Percentiles rank a stretch among this genome's conserved stretches.
phyloP scores from a whole-genome alignment of 2,113 vertebrate genomes.

The Pipra filicauda region DNA sequence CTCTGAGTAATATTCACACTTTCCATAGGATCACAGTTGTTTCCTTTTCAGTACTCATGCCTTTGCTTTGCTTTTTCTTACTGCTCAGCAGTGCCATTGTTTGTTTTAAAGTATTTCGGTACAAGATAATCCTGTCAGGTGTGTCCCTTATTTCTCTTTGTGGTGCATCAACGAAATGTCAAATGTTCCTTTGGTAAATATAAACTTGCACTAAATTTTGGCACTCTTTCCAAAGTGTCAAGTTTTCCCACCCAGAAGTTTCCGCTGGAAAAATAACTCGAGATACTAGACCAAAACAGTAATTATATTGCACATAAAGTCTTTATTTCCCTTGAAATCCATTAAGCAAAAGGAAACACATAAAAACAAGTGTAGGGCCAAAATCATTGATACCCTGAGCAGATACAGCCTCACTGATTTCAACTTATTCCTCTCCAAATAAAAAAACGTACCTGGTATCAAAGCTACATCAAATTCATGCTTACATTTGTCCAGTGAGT shows the following conservation, averaged over 20 bases:
- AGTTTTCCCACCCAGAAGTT: conserved; percentile 35
- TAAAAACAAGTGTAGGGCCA: background rate
- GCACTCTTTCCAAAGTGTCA: background rate
- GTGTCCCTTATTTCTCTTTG: conserved; percentile 3
- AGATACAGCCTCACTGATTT: background rate
- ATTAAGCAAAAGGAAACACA: background rate
- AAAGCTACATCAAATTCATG: background rate
- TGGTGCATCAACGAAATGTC: conserved; percentile 13
- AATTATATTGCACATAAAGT: background rate
- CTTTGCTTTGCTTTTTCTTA: background rate
- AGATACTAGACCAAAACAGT: background rate
- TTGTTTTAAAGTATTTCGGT: conserved; percentile 27
- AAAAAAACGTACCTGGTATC: background rate
- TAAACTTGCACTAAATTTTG: conserved; percentile 22
- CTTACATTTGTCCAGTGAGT: background rate
- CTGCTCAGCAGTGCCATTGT: background rate
- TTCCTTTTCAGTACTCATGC: background rate
- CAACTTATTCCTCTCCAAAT: background rate
- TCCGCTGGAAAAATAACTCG: background rate
- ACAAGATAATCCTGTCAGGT: conserved; percentile 10
- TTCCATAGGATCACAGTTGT: background rate
- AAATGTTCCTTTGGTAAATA: conserved; percentile 18
- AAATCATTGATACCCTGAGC: background rate
- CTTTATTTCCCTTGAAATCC: background rate
- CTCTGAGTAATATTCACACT: background rate